These are phyloP conservation scores for Oligia fasciuncula DNA, from an alignment of 2,888 invertebrate genomes.

Conservation along the genomic window DNA sequence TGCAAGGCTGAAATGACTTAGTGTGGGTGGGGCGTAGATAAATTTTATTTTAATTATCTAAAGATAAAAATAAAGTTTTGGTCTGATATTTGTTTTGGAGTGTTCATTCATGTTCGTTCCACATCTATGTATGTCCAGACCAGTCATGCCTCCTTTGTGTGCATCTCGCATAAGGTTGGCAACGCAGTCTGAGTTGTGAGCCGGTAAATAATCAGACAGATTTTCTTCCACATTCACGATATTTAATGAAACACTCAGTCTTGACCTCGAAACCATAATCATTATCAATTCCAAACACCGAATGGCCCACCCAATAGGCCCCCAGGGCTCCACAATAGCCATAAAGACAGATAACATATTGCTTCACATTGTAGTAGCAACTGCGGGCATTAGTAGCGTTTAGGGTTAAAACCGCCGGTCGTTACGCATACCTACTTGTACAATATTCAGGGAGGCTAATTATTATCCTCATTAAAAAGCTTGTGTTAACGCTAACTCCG, in stretches of 20 bases:
- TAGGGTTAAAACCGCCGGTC: conserved; percentile 33
- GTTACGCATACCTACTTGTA: conserved; percentile 34
- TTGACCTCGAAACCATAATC: conserved; percentile 15
- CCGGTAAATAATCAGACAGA: neutral
- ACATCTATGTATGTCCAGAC: neutral
- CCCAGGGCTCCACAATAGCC: conserved; percentile 31
- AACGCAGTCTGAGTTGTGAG: neutral
- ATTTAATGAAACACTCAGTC: neutral
- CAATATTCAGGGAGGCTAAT: conserved; percentile 44
- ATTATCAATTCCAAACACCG: conserved; percentile 27
- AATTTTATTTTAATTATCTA: neutral
- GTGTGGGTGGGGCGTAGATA: neutral
- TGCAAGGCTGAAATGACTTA: neutral
- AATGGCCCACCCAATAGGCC: conserved; percentile 27
- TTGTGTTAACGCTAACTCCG: conserved; percentile 14
- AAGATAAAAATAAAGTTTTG: neutral
- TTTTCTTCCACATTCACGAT: neutral
- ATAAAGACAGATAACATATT: conserved; percentile 52
- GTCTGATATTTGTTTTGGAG: no score
- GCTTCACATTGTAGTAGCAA: conserved; percentile 34
- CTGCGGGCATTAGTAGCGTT: conserved; percentile 31
- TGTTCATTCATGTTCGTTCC: neutral
- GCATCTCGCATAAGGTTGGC: neutral
- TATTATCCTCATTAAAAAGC: conserved; percentile 34
- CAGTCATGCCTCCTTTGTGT: neutral